A percentile compares a stretch with the other conserved stretches of the same genome.
Conservation (phyloP, 2,888 invertebrate species). For the Taphrorychus bicolor region DNA sequence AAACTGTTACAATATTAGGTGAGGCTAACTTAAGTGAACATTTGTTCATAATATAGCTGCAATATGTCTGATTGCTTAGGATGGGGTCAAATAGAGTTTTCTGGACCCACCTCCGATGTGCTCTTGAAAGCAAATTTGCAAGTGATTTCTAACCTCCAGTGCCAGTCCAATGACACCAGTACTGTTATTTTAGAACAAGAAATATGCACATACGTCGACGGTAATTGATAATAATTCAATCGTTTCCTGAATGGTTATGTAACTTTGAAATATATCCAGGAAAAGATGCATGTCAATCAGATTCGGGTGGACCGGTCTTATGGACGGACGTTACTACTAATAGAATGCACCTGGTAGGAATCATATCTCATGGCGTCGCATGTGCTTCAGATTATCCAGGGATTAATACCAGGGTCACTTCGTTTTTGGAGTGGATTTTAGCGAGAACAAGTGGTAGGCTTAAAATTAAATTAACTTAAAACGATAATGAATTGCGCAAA, state of each 20-base stretch:
- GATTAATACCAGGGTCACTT: constrained; percentile 66
- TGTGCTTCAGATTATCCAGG: constrained; percentile 64
- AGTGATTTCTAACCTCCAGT: constrained; percentile 61
- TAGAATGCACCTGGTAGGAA: constrained; percentile 60
- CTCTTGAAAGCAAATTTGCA: constrained; percentile 64
- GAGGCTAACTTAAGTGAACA: constrained; percentile 41
- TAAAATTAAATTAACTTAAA: no score
- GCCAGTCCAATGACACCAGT: constrained; percentile 46
- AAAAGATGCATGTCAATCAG: constrained; percentile 50
- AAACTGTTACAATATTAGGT: constrained; percentile 62
- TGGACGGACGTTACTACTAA: constrained; percentile 43
- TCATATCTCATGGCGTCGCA: constrained; percentile 65
- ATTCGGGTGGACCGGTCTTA: constrained; percentile 47
- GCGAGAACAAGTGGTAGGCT: constrained; percentile 39
- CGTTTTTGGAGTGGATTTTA: constrained; percentile 65
- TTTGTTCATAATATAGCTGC: not conserved
- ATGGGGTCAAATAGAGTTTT: constrained; percentile 66
- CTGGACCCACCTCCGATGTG: constrained; percentile 62
- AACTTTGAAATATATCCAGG: constrained; percentile 21
- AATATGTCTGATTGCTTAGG: constrained; percentile 57
- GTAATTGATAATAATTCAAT: constrained; percentile 10
- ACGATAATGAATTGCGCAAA: no score
- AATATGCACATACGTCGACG: constrained; percentile 49
- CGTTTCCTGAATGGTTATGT: not conserved
- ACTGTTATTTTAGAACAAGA: constrained; percentile 49